These are phyloP conservation scores for Caenorhabditis uteleia DNA, from an alignment of 2,888 invertebrate genomes.

Conservation along the genomic window DNA sequence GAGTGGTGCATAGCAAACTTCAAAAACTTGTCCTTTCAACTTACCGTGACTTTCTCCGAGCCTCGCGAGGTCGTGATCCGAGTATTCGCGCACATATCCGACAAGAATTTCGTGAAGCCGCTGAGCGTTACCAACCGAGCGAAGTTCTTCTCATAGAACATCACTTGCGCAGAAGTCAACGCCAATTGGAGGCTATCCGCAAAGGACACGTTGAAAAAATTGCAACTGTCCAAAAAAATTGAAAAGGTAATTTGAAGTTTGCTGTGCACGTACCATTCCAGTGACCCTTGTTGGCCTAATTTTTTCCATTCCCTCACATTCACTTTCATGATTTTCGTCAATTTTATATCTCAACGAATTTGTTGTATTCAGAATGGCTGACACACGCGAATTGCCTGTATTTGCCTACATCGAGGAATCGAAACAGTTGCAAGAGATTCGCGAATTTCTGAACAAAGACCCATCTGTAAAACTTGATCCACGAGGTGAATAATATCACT, in stretches of 20 bases:
- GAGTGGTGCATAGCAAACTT: slow-evolving; percentile 46
- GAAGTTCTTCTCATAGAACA: slow-evolving; percentile 53
- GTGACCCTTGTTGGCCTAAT: not conserved
- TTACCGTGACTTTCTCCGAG: slow-evolving; percentile 50
- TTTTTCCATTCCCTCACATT: not conserved
- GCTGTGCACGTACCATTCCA: slow-evolving; percentile 7
- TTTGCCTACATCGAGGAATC: slow-evolving; percentile 58
- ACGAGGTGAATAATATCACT: slow-evolving; percentile 72
- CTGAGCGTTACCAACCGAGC: slow-evolving; percentile 31
- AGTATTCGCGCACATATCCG: slow-evolving; percentile 42
- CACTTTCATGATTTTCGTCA: not conserved
- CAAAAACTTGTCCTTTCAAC: slow-evolving; percentile 52
- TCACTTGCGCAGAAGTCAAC: slow-evolving; percentile 45
- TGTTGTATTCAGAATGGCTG: slow-evolving; percentile 51
- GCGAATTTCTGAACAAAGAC: slow-evolving; percentile 83
- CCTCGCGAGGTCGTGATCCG: slow-evolving; percentile 38
- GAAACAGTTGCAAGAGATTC: slow-evolving; percentile 77
- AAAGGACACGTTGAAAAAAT: slow-evolving; percentile 44
- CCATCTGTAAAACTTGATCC: slow-evolving; percentile 33
- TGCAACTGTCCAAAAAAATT: slow-evolving; percentile 27
- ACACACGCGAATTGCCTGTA: slow-evolving; percentile 56
- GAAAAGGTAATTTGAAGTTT: slow-evolving; percentile 29
- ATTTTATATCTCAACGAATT: no score
- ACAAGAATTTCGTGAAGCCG: slow-evolving; percentile 45
- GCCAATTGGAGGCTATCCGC: slow-evolving; percentile 46